Evolutionary conservation across 2,888 invertebrate species (phyloP), one percentile per base, ranked within the genome.

Genomic region (Elysia crispata): DNA sequence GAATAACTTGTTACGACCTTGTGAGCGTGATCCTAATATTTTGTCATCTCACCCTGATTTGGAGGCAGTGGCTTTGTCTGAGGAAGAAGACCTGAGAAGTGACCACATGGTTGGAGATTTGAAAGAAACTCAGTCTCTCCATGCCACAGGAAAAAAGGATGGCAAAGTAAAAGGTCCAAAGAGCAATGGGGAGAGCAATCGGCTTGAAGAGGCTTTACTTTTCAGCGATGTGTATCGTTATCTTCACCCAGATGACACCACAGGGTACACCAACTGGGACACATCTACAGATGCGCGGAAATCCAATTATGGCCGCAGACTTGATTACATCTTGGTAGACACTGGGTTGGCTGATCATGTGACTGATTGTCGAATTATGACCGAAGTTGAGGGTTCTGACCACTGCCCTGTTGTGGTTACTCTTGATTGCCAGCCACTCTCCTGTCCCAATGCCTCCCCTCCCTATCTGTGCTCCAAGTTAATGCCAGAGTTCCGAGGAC

Each of bases 241-340:
- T 62, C 87, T 93, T n/a, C 89, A 93, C 84, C 93, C 93, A 3
- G 82, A 86, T 11, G 81, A 87, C 72, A 84, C 86, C 60, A 89
- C 92, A 41, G 92, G 92, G 1, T 94, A 89, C 86, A 93, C 93
- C 5, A 93, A 93, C 85, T 94, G 94, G 94, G 90, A 90, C 79
- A 92, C 92, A 0, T 82, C 87, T 50, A 91, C 92, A 0, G 92
- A 92, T 67, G 93, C 93, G 3, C 85, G 94, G 64, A 87, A 88
- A 23, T 93, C 92, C 11, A 94, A 94, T 86, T 94, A 92, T 85
- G 94, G 94, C 6, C 90, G 92, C 11, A 87, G 94, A 50, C 91
- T 94, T 49, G 94, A 94, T 86, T 94, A 94, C 84, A 92, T 94
- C 33, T 84, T 94, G 31, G 86, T 89, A 6, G 91, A 92, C 83